phyloP scores from a whole-genome alignment of 2,888 invertebrate species.

The Hybos culiciformis region DNA sequence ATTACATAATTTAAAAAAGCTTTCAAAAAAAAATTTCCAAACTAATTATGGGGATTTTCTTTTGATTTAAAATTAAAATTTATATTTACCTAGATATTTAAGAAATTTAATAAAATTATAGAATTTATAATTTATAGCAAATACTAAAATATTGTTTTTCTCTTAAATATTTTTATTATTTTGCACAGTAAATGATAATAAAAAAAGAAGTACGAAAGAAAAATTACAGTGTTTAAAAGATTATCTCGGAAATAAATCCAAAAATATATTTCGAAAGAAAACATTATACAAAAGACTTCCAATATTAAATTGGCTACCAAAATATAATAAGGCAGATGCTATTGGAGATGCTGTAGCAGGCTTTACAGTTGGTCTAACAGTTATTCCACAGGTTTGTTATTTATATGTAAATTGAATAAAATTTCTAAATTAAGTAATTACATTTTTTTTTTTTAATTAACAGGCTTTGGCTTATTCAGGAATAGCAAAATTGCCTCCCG shows the following conservation, averaged over 20 bases:
- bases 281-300: slow-evolving; percentile 62
- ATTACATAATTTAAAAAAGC: no score
- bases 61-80: no score
- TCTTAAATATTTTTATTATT: slow-evolving; percentile 8
- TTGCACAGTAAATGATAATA: slow-evolving; percentile 38
- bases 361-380: slow-evolving; percentile 61
- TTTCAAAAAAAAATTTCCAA: no score
- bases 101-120: no score
- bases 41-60: no score
- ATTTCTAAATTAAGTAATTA: no score
- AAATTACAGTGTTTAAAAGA: slow-evolving; percentile 20
- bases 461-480: slow-evolving; percentile 68
- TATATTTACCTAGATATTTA: no score
- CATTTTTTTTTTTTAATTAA: no score
- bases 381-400: slow-evolving; percentile 69
- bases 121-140: neutral
- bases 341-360: slow-evolving; percentile 83
- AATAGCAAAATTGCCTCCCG: slow-evolving; percentile 61
- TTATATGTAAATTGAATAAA: no score
- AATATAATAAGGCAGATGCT: slow-evolving; percentile 56
- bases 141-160: neutral
- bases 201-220: slow-evolving; percentile 22
- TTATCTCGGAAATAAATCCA: slow-evolving; percentile 30
- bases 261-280: slow-evolving; percentile 50
- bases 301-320: slow-evolving; percentile 63